Base-by-base conservation (phyloP, 2,888 invertebrate species). In the Cecidostiba fungosa region DNA sequence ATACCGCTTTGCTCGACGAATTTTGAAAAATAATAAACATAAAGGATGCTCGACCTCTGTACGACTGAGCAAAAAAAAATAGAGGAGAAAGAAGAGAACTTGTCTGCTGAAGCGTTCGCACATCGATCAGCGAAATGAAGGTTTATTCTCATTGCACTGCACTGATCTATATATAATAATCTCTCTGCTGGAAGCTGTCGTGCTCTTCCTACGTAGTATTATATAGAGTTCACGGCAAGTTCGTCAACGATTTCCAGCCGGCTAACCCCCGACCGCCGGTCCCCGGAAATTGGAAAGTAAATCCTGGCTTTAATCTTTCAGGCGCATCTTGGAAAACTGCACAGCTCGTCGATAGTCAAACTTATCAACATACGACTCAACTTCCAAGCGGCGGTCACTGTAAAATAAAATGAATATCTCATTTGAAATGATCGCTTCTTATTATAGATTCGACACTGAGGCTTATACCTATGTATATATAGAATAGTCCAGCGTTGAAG, bases 221-320 rank as follows among this genome's bases (percentile, higher is more conserved):
- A 62, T 62, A 62, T 6, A n/a, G 66, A 29, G 29, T 66, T 66
- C 66, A 12, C 66, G 23, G 62, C 23, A 23, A 66, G 29, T 16
- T 66, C 66, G 23, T 66, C 66, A 66, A 26, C 3, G 16, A 3
- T 66, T 29, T 66, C 29, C 66, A 66, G 12, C 3, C 23, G 23
- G 3, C 66, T 66, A 16, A 66, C 4, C 66, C 23, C 6, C 3
- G n/a, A 5, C n/a, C n/a, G 3, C 47, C 16, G 23, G 0, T 10
- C 43, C 3, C 66, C 26, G 66, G 66, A 66, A 66, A 66, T 66
- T 66, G 66, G 29, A 66, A 66, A 66, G 66, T 23, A 66, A 66
- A 66, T 66, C 66, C 12, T 29, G 12, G 14, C n/a, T 26, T 66
- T 26, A 23, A 26, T 26, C 26, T 66, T 16, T 10, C 26, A 26